Evolutionary conservation across 2,797 vertebrate genomes (phyloP), one percentile per base, ranked within the genome.

Genomic region (Hippocampus kuda): DNA sequence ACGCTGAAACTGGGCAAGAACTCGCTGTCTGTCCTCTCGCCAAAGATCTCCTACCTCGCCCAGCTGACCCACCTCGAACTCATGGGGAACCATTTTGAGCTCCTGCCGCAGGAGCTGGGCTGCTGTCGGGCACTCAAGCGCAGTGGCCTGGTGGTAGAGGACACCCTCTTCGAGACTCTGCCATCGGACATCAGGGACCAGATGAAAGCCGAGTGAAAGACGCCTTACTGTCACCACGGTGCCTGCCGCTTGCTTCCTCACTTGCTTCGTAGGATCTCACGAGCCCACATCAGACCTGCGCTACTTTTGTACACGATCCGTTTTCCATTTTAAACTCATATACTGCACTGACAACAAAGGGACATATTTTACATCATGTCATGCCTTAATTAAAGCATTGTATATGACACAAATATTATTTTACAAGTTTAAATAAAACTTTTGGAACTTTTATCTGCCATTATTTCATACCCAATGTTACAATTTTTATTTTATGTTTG

Each of bases 81-180:
- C 80, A 99, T 94, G 91, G 94, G 94, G 61, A 99, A 99, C 90
- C 96, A 98, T 77, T 95, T 99, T 85, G 97, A 99, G 89, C 72
- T 85, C 64, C 91, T 99, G 70, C 97, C 97, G 10, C 89, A 92
- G 0, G 97, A 99, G 87, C 92, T 99, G 0, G 93, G 94, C 0
- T 91, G 84, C 75, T 99, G 97, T 66, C 88, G 92, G 44, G 88
- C 92, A 80, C 90, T 99, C 86, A 99, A 98, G 81, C 85, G 89
- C 78, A 91, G 86, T 68, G 93, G 93, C 71, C 91, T 99, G 79
- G 84, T 91, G 56, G 94, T 98, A 49, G 97, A 99, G 87, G 94
- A 97, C 7, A 80, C 89, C 60, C 89, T 99, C 75, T 98, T 99
- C 90, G 95, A 98, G 89, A 96, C 95, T 3, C 86, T 99, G 89